Evolutionary conservation across 2,888 invertebrate species (phyloP).

Genomic region (Empis stercorea): DNA sequence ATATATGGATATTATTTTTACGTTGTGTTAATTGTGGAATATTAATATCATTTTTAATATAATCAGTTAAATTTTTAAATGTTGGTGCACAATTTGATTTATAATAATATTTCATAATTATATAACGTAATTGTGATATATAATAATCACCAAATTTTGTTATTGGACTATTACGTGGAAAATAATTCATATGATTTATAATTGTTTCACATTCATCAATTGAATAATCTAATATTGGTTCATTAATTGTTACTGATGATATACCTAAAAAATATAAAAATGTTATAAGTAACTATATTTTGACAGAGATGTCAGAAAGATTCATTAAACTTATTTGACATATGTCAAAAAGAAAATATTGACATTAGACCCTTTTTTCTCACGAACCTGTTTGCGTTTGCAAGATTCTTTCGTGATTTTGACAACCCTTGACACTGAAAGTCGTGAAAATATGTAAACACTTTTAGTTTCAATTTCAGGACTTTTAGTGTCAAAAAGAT

Average conservation of each 20-base stretch:
- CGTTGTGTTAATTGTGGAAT: neutral
- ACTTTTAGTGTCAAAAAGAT: too few species aligned
- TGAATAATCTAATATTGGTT: neutral
- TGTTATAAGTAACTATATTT: too few species aligned
- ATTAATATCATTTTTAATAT: neutral
- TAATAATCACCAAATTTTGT: neutral
- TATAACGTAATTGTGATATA: neutral
- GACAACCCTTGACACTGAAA: too few species aligned
- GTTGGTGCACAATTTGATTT: neutral
- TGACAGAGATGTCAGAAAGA: too few species aligned
- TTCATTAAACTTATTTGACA: too few species aligned
- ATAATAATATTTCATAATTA: neutral
- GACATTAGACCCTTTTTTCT: too few species aligned
- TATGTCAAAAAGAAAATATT: too few species aligned
- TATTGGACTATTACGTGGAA: neutral
- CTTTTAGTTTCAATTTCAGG: too few species aligned
- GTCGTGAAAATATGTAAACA: too few species aligned
- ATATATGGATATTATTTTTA: neutral
- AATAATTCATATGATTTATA: neutral
- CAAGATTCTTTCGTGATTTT: too few species aligned
- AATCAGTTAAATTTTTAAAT: neutral
- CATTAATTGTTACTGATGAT: neutral
- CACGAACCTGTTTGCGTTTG: too few species aligned
- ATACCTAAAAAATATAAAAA: too few species aligned
- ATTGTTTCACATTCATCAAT: neutral